A percentile compares a stretch with the other conserved stretches of the same genome.
Conservation (phyloP, 2,113 vertebrate genomes). For the Macquaria ambigua region DNA sequence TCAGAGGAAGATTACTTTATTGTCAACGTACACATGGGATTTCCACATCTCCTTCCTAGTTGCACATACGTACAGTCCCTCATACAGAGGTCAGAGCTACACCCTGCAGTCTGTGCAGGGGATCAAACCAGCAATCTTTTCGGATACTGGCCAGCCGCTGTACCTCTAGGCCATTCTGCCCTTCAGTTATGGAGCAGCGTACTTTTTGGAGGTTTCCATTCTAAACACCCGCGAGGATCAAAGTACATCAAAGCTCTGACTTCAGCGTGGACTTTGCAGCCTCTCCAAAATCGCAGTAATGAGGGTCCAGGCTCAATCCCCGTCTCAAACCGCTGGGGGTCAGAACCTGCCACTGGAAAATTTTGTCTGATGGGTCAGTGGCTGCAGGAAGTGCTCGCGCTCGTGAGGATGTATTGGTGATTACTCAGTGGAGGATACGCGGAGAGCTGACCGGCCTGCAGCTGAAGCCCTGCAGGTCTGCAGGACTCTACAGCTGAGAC, state of each 20-base stretch:
- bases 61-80: no score
- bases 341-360: constrained; percentile 49
- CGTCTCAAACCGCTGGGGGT: constrained; percentile 41
- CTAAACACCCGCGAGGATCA: constrained; percentile 32
- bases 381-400: constrained; percentile 48
- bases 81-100: no score
- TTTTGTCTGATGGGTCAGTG: constrained; percentile 48
- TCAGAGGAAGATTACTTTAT: no score
- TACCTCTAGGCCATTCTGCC: no score
- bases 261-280: constrained; percentile 32
- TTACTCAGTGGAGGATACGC: constrained; percentile 22
- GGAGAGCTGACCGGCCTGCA: constrained; percentile 5
- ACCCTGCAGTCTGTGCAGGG: no score
- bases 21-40: no score
- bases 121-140: no score
- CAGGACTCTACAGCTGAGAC: constrained; percentile 44
- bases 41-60: no score
- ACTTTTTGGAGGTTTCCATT: constrained; percentile 27
- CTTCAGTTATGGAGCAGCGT: background rate
- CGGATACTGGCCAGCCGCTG: no score
- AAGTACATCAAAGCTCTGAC: constrained; percentile 48
- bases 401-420: constrained; percentile 45
- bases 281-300: constrained; percentile 69
- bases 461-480: constrained; percentile 47
- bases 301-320: constrained; percentile 42